These are phyloP conservation scores for Hassar affinis DNA, from an alignment of 2,113 vertebrate genomes.

Conservation along the genomic window DNA sequence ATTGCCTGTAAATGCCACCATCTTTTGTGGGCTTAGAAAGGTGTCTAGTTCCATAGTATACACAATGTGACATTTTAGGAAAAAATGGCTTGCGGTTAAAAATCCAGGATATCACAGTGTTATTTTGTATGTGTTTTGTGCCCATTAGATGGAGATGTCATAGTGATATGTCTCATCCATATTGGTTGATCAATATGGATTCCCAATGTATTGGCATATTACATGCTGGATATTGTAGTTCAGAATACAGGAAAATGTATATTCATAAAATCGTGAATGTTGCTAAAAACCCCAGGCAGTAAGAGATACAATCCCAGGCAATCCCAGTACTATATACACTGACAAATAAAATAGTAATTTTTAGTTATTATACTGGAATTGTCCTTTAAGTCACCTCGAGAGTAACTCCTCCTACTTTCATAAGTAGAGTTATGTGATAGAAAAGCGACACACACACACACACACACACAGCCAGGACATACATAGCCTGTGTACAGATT, in stretches of 20 bases:
- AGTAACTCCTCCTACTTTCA: background rate
- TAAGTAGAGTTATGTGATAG: background rate
- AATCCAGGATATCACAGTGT: background rate
- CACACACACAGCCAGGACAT: background rate
- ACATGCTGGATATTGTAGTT: background rate
- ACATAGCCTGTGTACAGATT: no score
- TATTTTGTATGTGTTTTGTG: background rate
- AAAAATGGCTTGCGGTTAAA: background rate
- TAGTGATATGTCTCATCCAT: background rate
- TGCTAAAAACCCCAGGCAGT: background rate
- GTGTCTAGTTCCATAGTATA: background rate
- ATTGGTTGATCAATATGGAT: no score
- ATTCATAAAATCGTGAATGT: background rate
- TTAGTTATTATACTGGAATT: background rate
- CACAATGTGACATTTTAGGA: background rate
- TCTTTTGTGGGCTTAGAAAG: background rate
- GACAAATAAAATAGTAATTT: background rate
- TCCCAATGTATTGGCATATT: background rate
- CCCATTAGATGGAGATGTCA: background rate
- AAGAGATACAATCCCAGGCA: background rate
- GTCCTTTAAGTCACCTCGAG: background rate
- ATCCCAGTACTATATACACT: background rate
- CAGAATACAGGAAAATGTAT: background rate
- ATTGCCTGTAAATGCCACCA: background rate
- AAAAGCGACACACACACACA: background rate